These are phyloP conservation scores for Atherinosoma microstoma DNA, from an alignment of 2,797 vertebrate species.

Conservation along the genomic window DNA sequence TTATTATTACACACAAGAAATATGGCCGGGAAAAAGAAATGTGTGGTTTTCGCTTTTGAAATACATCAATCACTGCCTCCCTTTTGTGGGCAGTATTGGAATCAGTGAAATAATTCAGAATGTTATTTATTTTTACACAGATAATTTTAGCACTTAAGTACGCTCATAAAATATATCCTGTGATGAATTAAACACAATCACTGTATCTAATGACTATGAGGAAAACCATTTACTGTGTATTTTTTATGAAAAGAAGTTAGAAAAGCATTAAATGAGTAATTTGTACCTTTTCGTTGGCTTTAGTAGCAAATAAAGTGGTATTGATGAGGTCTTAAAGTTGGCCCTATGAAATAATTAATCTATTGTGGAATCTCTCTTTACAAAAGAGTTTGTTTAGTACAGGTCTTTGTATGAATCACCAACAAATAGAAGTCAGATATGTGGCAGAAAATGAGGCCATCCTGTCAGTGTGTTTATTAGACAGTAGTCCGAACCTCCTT, in stretches of 20 bases:
- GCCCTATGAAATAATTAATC: slow-evolving; percentile 13
- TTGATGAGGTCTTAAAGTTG: slow-evolving; percentile 21
- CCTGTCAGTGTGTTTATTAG: slow-evolving; percentile 79
- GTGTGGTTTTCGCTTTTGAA: slow-evolving; percentile 7
- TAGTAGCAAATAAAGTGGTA: slow-evolving; percentile 39
- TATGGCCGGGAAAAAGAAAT: slow-evolving; percentile 67
- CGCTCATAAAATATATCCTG: slow-evolving; percentile 36
- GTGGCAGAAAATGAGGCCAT: slow-evolving; percentile 70
- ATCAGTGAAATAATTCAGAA: slow-evolving; percentile 53
- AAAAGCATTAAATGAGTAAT: slow-evolving; percentile 48
- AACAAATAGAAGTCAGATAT: slow-evolving; percentile 59
- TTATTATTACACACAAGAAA: slow-evolving; percentile 81
- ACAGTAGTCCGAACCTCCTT: slow-evolving; percentile 82
- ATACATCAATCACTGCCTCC: slow-evolving; percentile 56
- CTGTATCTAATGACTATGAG: slow-evolving; percentile 48
- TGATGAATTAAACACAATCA: slow-evolving; percentile 49
- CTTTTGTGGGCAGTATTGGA: slow-evolving; percentile 50
- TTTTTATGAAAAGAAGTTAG: slow-evolving; percentile 51
- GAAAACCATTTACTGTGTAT: slow-evolving; percentile 50
- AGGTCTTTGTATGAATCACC: slow-evolving; percentile 34
- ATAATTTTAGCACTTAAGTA: slow-evolving; percentile 41
- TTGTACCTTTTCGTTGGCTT: slow-evolving; percentile 36
- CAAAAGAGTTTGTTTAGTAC: slow-evolving; percentile 39
- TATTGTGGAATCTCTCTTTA: slow-evolving; percentile 28
- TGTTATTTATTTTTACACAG: slow-evolving; percentile 27